Evolutionary conservation across 2,797 vertebrate species (phyloP), one percentile per base, ranked within the genome.

Genomic region (Tolypeutes matacus): DNA sequence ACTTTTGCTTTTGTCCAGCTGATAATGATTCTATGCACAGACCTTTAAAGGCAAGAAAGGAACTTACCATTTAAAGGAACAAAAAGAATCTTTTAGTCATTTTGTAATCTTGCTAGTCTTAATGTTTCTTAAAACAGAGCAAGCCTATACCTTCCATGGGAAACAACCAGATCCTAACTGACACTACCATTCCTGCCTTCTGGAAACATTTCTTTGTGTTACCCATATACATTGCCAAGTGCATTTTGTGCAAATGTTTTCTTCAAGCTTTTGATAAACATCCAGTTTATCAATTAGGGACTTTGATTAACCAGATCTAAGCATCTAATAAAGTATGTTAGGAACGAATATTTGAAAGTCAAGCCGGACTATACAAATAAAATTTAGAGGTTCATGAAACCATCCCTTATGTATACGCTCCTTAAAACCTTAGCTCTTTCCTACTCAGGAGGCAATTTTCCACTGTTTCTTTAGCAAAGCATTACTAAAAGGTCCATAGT

Each of bases 291-390:
- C 77, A 91, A 80, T 70, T 56, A 17, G n/a, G 92, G 85, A 93
- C 77, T 95, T 31, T 20, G 29, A 13, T 82, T 94, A 96, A 91
- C 4, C 46, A 70, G 70, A 46, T 80, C 18, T 65, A 51, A 96
- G 77, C 80, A 82, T 25, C 49, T n/a, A 92, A 36, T 49, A 83
- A 83, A 93, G 31, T 46, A 67, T 0, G 65, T n/a, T 76, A 62
- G 67, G 29, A 81, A 88, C 36, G 97, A 95, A 91, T 42, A 90
- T 20, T 70, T 95, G 10, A 53, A 94, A 97, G 86, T 53, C 78
- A 70, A 96, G 84, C 6, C 2, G 95, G 78, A 84, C 39, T 90
- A n/a, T 6, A 39, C 39, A 87, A 49, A 31, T 64, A 94, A 93
- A 97, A 91, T 34, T 65, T 80, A 56, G 31, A 83, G 9, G 94